phyloP scores from a whole-genome alignment of 2,888 invertebrate genomes.

The Mechanitis mazaeus region DNA sequence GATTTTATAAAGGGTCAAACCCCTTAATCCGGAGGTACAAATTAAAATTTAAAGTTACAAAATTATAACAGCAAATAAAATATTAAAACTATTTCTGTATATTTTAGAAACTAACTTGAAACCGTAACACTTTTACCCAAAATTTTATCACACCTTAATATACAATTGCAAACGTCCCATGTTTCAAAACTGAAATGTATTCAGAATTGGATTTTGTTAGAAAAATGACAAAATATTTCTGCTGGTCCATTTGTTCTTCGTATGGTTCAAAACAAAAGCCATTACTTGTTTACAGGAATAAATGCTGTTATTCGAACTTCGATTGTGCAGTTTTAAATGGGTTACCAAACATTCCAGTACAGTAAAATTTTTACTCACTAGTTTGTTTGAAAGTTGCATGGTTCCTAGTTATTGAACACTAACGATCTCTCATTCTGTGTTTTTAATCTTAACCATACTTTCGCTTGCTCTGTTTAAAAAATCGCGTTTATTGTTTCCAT shows the following conservation, averaged over 20 bases:
- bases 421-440: conserved; percentile 5
- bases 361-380: conserved; percentile 17
- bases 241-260: conserved; percentile 15
- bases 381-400: conserved; percentile 18
- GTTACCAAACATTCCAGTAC: conserved; percentile 19
- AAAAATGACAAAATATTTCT: conserved; percentile 2
- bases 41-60: too few relatives aligned
- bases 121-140: too few relatives aligned
- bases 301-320: conserved; percentile 18
- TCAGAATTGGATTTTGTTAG: conserved; percentile 1
- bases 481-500: not conserved
- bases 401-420: conserved; percentile 5
- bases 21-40: too few relatives aligned
- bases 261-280: conserved; percentile 17
- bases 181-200: too few relatives aligned
- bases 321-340: conserved; percentile 22
- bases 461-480: not conserved
- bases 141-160: too few relatives aligned
- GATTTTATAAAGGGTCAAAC: too few relatives aligned
- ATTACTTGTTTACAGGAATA: conserved; percentile 20
- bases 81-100: too few relatives aligned
- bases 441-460: conserved; percentile 1
- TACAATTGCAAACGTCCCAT: too few relatives aligned
- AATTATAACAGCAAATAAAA: too few relatives aligned
- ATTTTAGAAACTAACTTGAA: too few relatives aligned